Conservation (phyloP, 2,113 vertebrate species). For the Gulo gulo region DNA sequence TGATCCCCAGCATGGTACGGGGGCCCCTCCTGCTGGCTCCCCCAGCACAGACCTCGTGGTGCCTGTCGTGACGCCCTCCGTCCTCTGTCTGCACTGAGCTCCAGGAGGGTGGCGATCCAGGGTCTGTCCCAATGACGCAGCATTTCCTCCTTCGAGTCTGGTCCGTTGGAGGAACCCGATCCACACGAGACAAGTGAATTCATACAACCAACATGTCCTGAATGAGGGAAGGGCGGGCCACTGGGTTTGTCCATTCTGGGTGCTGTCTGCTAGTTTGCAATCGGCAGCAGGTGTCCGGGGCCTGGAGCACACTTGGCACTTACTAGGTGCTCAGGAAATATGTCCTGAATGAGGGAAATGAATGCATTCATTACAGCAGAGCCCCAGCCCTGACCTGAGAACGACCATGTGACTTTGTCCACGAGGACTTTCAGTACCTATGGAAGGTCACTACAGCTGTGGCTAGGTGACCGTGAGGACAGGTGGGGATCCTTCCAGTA, state of each 20-base stretch:
- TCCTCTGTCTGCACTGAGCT: neutral
- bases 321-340: neutral
- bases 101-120: fast-evolving
- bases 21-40: neutral
- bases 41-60: fast-evolving
- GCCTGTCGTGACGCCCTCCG: neutral
- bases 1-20: fast-evolving
- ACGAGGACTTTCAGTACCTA: too few species aligned
- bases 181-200: neutral
- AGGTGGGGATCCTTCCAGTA: neutral
- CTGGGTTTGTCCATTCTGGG: fast-evolving
- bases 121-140: fast-evolving
- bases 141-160: neutral
- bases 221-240: fast-evolving
- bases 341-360: neutral
- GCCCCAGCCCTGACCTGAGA: neutral
- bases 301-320: neutral
- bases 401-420: neutral
- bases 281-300: fast-evolving
- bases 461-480: neutral
- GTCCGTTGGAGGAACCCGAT: too few species aligned
- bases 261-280: fast-evolving
- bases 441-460: fast-evolving
- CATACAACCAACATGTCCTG: too few species aligned
- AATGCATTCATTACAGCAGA: neutral